Evolutionary conservation across 2,888 invertebrate species (phyloP), one percentile per base, ranked within the genome.

Genomic region (Tortricodes alternella): DNA sequence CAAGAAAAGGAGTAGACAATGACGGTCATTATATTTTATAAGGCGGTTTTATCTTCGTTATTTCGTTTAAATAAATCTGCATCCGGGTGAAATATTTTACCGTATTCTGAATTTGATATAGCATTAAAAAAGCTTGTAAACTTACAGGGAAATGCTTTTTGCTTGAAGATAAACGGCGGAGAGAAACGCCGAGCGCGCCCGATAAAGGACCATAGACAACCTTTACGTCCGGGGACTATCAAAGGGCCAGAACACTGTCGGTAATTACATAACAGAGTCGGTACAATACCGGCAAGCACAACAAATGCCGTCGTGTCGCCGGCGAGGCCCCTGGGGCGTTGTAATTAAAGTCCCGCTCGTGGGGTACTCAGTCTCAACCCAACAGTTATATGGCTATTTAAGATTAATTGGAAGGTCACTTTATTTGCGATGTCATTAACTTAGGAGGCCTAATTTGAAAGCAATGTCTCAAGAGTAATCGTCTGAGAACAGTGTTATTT

Each of bases 1-100:
- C 79, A 76, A 78, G 78, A 74, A 78, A 75, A 78, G 78, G 78
- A 78, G 76, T 80, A 79, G 80, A 82, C 83, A 85, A 87, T 85
- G 83, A 83, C 38, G 55, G 53, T 53, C 77, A 83, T 83, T 82
- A 85, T 85, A 80, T 83, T 78, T 79, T 78, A 76, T 76, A 72
- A 66, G 64, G 61, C 61, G 32, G 50, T 53, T 13, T 49, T 59
- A 77, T 78, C 76, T 76, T 74, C 73, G 44, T 77, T 39, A 15
- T 34, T 24, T 21, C 27, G 23, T 37, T 44, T 23, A 50, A 56
- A 53, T 53, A 34, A 49, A 44, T 44, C 37, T 38, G 37, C 50
- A 50, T 56, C 56, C 50, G 56, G 49, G 50, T 53, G 37, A 44
- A 39, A 29, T 39, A 24, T 34, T 19, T 19, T 23, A 35, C 35